Percentiles rank a stretch among this genome's conserved stretches.
phyloP scores from a whole-genome alignment of 92 coral and sea anemone genomes.

The Actinostola sp. region DNA sequence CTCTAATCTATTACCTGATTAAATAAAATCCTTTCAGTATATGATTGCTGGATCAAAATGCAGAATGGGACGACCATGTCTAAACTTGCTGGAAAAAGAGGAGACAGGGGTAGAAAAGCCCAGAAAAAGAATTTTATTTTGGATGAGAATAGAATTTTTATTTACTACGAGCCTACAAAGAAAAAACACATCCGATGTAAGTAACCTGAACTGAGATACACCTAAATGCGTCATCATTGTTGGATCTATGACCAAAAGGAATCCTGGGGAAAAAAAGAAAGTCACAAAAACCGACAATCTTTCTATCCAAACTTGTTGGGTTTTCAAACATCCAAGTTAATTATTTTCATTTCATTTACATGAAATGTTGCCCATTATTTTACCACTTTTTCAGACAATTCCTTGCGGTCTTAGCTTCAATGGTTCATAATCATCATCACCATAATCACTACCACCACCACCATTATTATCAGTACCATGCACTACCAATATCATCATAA shows the following conservation, averaged over 20 bases:
- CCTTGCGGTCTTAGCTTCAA: no score
- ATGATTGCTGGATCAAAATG: conserved; percentile 72
- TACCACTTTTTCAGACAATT: no score
- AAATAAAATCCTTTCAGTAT: conserved; percentile 39
- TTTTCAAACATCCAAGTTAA: no score
- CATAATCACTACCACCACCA: background rate
- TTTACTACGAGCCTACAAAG: conserved; percentile 80
- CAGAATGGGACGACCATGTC: conserved; percentile 55
- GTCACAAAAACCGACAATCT: no score
- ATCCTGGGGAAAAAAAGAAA: no score
- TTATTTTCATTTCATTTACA: no score
- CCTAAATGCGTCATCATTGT: no score
- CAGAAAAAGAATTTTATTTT: conserved; percentile 53
- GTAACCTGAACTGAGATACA: no score
- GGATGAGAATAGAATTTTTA: conserved; percentile 74
- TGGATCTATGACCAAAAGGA: no score
- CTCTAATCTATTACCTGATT: no score
- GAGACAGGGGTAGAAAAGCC: conserved; percentile 43
- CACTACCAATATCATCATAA: background rate
- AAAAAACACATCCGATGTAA: conserved; percentile 75
- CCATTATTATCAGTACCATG: conserved; percentile 3
- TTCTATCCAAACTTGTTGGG: no score
- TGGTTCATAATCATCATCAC: background rate
- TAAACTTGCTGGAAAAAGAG: conserved; percentile 35
- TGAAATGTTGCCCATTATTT: no score